Evolutionary conservation across 2,797 vertebrate species (phyloP).

Genomic region (Girardinus metallicus): DNA sequence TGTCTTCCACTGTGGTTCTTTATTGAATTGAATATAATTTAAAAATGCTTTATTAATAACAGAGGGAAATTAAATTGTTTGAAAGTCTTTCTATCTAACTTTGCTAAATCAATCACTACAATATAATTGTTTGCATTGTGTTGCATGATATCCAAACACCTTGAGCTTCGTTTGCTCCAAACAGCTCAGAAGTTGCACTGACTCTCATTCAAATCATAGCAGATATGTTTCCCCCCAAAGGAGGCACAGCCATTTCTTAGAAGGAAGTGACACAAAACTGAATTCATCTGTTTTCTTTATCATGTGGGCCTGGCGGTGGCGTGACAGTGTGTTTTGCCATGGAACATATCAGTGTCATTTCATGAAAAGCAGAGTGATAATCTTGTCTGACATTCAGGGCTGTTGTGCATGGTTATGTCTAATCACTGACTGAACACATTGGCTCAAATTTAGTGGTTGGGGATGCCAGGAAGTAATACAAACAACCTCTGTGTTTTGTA

Average conservation of each 20-base stretch:
- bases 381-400: constrained; percentile 69
- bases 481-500: constrained; percentile 67
- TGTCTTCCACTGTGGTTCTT: neutral
- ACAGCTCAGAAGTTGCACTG: neutral
- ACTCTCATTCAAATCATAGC: neutral
- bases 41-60: neutral
- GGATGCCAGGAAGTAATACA: constrained; percentile 65
- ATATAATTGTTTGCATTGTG: neutral
- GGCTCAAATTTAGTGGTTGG: constrained; percentile 51
- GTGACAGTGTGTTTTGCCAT: constrained; percentile 34
- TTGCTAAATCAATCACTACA: neutral
- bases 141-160: neutral
- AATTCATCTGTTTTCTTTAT: constrained; percentile 38
- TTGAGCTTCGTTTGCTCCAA: neutral
- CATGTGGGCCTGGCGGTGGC: constrained; percentile 18
- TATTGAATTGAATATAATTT: neutral
- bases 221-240: neutral
- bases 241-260: neutral
- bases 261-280: neutral
- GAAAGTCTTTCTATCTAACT: neutral
- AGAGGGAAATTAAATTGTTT: neutral
- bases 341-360: constrained; percentile 49
- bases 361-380: constrained; percentile 64
- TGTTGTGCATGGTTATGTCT: constrained; percentile 63
- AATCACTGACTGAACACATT: constrained; percentile 73